Evolutionary conservation across 2,797 vertebrate genomes (phyloP), one percentile per base, ranked within the genome.

Genomic region (Adelosebastes latens): DNA sequence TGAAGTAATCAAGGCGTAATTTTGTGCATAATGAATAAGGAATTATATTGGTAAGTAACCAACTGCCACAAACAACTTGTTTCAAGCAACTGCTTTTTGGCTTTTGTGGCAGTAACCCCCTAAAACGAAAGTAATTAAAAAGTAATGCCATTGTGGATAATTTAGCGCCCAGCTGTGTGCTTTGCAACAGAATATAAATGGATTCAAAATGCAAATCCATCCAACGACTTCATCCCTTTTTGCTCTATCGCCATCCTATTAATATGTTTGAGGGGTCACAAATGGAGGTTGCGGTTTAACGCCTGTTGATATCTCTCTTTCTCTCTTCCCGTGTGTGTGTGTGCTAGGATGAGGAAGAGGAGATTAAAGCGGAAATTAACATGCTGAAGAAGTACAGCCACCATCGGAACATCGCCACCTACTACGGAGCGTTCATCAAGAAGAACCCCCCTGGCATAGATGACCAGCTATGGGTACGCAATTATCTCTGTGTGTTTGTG

Each of bases 341-440:
- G 53, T 65, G 3, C 62, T 88, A 99, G 97, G 97, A 98, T 89
- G 97, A 98, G 93, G 97, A 98, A 83, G 97, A 99, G 87, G 98
- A 99, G 93, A 98, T 99, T 91, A 99, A 98, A 93, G 97, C 97
- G 42, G 98, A 99, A 95, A 98, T 99, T 88, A 99, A 99, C 91
- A 99, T 99, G 97, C 94, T 99, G 91, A 99, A 98, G 94, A 99
- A 98, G 85, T 99, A 99, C 93, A 99, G 98, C 75, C 97, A 98
- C 94, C 98, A 99, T 91, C 95, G 97, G 75, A 99, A 99, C 95
- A 99, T 99, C 6, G 98, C 98, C 91, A 98, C 97, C 0, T 99
- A 98, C 94, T 98, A 98, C 80, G 98, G 98, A 86, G 98, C 98
- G 81, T 99, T 99, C 93, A 95, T 99, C 92, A 99, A 99, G 94